Conservation (phyloP, 92 coral and sea anemone species). For the Phenganax marumi region DNA sequence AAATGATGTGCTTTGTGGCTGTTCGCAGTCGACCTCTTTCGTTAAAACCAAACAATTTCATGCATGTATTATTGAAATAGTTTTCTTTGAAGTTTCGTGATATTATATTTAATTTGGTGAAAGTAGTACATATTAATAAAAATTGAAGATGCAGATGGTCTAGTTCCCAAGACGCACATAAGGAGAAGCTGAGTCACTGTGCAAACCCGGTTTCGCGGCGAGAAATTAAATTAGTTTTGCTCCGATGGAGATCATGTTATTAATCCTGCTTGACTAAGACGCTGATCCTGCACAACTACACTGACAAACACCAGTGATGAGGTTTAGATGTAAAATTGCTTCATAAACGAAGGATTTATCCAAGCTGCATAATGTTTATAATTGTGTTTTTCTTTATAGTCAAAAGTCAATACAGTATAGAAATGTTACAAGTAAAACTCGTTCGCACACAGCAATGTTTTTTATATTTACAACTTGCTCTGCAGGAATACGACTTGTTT, state of each 20-base stretch:
- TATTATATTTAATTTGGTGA: background rate
- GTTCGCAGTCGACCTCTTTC: background rate
- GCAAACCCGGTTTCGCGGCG: background rate
- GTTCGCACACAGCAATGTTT: too few species aligned
- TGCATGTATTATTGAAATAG: background rate
- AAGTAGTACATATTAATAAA: conserved; percentile 19
- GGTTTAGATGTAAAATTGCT: too few species aligned
- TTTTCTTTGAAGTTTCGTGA: conserved; percentile 7
- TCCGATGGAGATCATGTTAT: background rate
- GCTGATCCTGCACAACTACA: too few species aligned
- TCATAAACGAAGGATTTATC: too few species aligned
- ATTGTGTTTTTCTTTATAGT: too few species aligned
- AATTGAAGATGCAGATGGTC: conserved; percentile 30
- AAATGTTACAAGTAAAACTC: too few species aligned
- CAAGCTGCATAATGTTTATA: too few species aligned
- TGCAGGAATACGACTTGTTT: too few species aligned
- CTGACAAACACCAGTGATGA: too few species aligned
- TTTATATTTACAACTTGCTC: too few species aligned
- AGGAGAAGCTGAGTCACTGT: background rate
- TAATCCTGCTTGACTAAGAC: too few species aligned
- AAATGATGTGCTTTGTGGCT: conserved; percentile 35
- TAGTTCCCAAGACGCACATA: conserved; percentile 13
- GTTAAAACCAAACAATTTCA: background rate
- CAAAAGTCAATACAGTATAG: too few species aligned
- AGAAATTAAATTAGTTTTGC: conserved; percentile 4